These are phyloP conservation scores for Labroides dimidiatus DNA, from an alignment of 2,797 vertebrate genomes.

Conservation along the genomic window DNA sequence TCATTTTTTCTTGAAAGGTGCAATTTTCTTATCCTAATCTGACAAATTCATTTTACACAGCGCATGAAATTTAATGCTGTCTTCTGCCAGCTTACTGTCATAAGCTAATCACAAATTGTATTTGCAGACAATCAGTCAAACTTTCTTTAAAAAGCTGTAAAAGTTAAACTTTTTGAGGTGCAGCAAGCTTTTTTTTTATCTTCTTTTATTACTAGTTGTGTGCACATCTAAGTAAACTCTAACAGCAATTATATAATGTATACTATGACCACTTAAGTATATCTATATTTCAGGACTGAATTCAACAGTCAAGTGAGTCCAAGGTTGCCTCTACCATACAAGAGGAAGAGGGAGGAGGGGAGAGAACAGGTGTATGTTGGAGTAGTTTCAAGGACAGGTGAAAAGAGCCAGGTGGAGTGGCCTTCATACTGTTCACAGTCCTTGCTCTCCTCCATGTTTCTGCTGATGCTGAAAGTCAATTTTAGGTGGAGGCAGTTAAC, in stretches of 20 bases:
- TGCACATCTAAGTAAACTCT: not conserved
- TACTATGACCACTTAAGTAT: not conserved
- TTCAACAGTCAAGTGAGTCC: not conserved
- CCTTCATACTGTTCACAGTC: conserved; percentile 41
- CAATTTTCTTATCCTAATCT: not conserved
- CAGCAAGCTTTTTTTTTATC: not conserved
- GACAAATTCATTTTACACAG: conserved; percentile 9
- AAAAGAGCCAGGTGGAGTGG: not conserved
- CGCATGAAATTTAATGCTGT: not conserved
- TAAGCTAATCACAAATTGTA: not conserved
- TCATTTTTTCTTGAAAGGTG: conserved; percentile 17
- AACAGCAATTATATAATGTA: not conserved
- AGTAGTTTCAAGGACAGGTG: conserved; percentile 17
- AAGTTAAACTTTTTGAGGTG: not conserved
- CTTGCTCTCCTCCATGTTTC: conserved; percentile 21
- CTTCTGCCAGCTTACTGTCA: conserved; percentile 2
- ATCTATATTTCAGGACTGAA: not conserved
- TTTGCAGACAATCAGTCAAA: not conserved
- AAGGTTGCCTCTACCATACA: conserved; percentile 16
- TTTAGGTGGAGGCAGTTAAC: conserved; percentile 15
- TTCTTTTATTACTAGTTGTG: not conserved
- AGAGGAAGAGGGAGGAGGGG: not conserved
- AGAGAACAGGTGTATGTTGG: conserved; percentile 13
- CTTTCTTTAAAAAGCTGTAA: not conserved
- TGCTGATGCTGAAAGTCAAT: conserved; percentile 30